Evolutionary conservation across 1,140 invertebrate species (phyloP), one percentile per base, ranked within the genome.

Genomic region (Chrysomallon squamiferum): DNA sequence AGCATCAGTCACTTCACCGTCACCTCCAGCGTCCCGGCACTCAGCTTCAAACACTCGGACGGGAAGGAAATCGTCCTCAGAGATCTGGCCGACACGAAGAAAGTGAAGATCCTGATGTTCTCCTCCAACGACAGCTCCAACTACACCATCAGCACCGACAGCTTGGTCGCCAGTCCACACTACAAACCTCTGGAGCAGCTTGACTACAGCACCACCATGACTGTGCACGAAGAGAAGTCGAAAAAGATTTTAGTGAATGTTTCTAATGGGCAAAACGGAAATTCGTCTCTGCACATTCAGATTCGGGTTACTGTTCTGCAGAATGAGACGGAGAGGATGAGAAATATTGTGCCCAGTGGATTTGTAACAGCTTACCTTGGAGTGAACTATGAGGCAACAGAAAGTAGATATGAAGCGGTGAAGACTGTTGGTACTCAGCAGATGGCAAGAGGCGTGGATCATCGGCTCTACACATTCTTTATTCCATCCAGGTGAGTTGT

Each of bases 401-500:
- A 49, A 22, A 58, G 38, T 15, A 58, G 18, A 4, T 71, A 70
- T 59, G 62, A 62, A 27, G 52, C 62, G 9, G 65, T 47, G 2
- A 61, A 69, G 35, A 47, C 35, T 3, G 35, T 76, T 22, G 57
- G 59, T 13, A 18, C 60, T 9, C 38, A 50, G 15, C 25, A 69
- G 20, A 76, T 77, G 75, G 20, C 27, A 5, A n/a, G 22, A 29
- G 49, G 67, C 18, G 41, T 52, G 2, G 73, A 79, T 52, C 77
- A 81, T 56, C 62, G 68, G 22, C 33, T 65, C 0, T 81, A 77
- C 59, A 81, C 80, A 4, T 75, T 82, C 63, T 82, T 74, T 60
- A 62, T 75, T 7, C 54, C 54, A 57, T 20, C 50, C 32, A 66
- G 61, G 78, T 80, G 69, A 65, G 60, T 65, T 7, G 22, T 47